Conservation (phyloP, 2,113 vertebrate genomes). For the Rhineura floridana region DNA sequence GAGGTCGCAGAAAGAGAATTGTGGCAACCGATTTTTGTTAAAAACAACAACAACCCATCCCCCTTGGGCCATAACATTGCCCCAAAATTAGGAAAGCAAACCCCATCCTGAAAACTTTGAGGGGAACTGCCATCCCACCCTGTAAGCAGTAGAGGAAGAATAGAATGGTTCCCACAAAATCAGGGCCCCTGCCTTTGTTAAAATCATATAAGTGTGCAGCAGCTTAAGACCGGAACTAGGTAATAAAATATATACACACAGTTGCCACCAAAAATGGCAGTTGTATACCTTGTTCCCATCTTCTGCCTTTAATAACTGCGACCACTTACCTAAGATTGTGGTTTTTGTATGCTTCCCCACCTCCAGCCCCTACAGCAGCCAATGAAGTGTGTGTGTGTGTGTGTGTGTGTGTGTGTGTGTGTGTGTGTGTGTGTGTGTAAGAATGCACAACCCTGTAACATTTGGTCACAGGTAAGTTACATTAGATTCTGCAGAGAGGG, state of each 20-base stretch:
- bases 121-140: too few species aligned
- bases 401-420: too few species aligned
- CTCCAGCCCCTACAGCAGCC: background rate
- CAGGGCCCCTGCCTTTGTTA: constrained; percentile 32
- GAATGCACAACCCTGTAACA: background rate
- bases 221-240: background rate
- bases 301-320: background rate
- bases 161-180: constrained; percentile 40
- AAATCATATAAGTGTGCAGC: constrained; percentile 34
- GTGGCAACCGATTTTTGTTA: too few species aligned
- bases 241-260: background rate
- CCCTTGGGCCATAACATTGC: too few species aligned
- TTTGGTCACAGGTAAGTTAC: background rate
- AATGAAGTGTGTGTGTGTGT: too few species aligned
- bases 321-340: background rate
- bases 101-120: too few species aligned
- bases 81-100: too few species aligned
- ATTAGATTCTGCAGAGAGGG: background rate
- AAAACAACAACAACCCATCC: too few species aligned
- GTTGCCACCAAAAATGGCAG: background rate
- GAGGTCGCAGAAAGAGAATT: too few species aligned
- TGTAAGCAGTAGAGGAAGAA: too few species aligned
- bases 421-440: too few species aligned
- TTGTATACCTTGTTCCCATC: background rate
- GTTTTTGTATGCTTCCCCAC: background rate